phyloP scores from a whole-genome alignment of 2,113 vertebrate genomes.

The Rhynchomys soricoides region DNA sequence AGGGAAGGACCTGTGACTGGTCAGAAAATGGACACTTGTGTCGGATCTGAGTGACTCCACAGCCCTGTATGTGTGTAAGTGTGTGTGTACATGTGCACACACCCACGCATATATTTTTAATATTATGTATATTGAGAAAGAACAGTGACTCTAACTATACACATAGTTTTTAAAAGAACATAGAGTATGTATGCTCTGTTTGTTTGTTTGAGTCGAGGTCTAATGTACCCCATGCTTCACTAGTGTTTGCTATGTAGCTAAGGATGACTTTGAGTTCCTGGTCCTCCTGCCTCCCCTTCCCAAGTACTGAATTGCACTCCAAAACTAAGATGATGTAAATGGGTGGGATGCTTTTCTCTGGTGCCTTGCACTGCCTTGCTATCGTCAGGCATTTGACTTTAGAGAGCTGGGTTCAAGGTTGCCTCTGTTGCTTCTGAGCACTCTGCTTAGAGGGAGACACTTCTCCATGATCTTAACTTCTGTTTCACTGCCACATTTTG shows the following conservation, averaged over 20 bases:
- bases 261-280: not conserved
- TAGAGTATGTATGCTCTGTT: not conserved
- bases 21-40: not conserved
- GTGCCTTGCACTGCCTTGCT: not conserved
- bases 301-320: not conserved
- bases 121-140: not conserved
- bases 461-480: not conserved
- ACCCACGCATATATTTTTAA: too few species aligned
- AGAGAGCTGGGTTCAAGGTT: not conserved
- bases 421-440: not conserved
- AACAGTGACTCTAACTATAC: not conserved
- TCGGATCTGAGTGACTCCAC: not conserved
- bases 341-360: not conserved
- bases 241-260: not conserved
- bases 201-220: not conserved
- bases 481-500: not conserved
- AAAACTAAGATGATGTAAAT: not conserved
- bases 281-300: not conserved
- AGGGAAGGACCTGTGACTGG: not conserved
- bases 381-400: not conserved
- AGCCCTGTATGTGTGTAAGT: too few species aligned
- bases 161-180: not conserved
- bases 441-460: not conserved
- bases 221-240: too few species aligned
- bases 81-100: too few species aligned